These are phyloP conservation scores for Drosophila setosimentum DNA, from an alignment of 2,888 invertebrate species.

Conservation along the genomic window DNA sequence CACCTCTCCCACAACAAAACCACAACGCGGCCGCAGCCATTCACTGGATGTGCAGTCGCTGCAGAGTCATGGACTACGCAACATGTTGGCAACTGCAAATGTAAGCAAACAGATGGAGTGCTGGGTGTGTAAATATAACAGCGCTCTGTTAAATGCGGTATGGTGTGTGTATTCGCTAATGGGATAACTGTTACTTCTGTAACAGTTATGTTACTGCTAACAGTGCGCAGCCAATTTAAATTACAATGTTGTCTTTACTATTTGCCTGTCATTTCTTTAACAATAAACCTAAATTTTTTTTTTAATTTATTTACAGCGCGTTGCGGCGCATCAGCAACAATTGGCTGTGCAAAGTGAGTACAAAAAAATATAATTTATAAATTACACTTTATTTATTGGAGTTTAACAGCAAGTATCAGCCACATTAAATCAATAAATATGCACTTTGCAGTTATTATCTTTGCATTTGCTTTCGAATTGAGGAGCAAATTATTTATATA, in stretches of 20 bases:
- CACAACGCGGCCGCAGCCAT: slow-evolving; percentile 84
- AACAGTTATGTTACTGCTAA: no score
- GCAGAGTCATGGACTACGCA: slow-evolving; percentile 83
- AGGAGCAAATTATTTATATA: slow-evolving; percentile 39
- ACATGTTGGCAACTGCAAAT: slow-evolving; percentile 82
- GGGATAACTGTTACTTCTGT: slow-evolving; percentile 1
- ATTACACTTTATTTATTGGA: slow-evolving; percentile 4
- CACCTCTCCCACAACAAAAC: slow-evolving; percentile 68
- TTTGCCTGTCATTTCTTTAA: neutral
- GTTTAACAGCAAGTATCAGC: slow-evolving; percentile 76
- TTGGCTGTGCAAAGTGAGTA: slow-evolving; percentile 86
- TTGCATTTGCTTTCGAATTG: slow-evolving; percentile 27
- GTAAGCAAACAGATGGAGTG: slow-evolving; percentile 47
- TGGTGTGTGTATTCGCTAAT: slow-evolving; percentile 51
- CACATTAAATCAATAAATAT: slow-evolving; percentile 24
- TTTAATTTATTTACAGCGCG: slow-evolving; percentile 88
- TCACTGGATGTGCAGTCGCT: slow-evolving; percentile 85
- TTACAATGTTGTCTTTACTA: neutral
- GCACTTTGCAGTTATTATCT: slow-evolving; percentile 15
- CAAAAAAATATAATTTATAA: slow-evolving; percentile 18
- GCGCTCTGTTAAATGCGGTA: slow-evolving; percentile 3
- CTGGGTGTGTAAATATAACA: slow-evolving; percentile 31
- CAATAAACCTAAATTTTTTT: slow-evolving; percentile 18
- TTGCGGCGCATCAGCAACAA: slow-evolving; percentile 89
- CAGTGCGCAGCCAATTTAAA: slow-evolving; percentile 39